Percentiles rank a stretch among this genome's conserved stretches.
Conservation (phyloP, 2,113 vertebrate genomes). For the Xenopus tropicalis region DNA sequence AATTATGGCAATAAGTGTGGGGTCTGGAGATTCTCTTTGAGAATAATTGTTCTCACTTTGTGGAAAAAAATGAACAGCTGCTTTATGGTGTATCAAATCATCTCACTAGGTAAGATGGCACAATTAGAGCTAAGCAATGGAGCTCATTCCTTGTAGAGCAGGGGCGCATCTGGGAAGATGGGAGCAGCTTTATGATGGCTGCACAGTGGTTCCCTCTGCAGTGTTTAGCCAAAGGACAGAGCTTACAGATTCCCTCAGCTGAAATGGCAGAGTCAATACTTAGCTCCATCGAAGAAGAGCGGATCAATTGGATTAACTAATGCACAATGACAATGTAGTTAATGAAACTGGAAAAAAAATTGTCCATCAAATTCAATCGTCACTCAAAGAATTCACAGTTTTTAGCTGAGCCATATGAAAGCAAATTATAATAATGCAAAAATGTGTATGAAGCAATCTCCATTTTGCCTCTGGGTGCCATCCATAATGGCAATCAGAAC, state of each 20-base stretch:
- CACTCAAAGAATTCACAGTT: too few relatives aligned
- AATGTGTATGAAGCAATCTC: too few relatives aligned
- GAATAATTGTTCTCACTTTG: slow-evolving; percentile 40
- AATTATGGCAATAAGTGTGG: slow-evolving; percentile 53
- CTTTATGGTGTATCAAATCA: slow-evolving; percentile 33
- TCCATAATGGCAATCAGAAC: too few relatives aligned
- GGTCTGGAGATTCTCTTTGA: slow-evolving; percentile 33
- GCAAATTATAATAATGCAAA: too few relatives aligned
- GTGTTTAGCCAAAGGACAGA: slow-evolving; percentile 23
- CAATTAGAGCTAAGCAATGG: slow-evolving; percentile 7
- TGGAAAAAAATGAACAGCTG: slow-evolving; percentile 52
- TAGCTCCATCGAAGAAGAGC: too few relatives aligned
- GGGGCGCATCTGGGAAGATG: slow-evolving; percentile 26
- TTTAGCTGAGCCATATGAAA: too few relatives aligned
- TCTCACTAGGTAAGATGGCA: slow-evolving; percentile 36
- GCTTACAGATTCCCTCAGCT: background rate
- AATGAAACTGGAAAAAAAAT: too few relatives aligned
- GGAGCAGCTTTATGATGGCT: slow-evolving; percentile 2
- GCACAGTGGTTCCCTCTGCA: slow-evolving; percentile 11
- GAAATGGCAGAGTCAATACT: too few relatives aligned
- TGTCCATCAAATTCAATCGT: too few relatives aligned
- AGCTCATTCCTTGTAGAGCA: slow-evolving; percentile 12
- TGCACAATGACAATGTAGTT: background rate
- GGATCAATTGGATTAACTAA: background rate
- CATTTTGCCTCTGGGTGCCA: too few relatives aligned